These are phyloP conservation scores for Cheilosia scutellata DNA, from an alignment of 2,888 invertebrate genomes.

Conservation along the genomic window DNA sequence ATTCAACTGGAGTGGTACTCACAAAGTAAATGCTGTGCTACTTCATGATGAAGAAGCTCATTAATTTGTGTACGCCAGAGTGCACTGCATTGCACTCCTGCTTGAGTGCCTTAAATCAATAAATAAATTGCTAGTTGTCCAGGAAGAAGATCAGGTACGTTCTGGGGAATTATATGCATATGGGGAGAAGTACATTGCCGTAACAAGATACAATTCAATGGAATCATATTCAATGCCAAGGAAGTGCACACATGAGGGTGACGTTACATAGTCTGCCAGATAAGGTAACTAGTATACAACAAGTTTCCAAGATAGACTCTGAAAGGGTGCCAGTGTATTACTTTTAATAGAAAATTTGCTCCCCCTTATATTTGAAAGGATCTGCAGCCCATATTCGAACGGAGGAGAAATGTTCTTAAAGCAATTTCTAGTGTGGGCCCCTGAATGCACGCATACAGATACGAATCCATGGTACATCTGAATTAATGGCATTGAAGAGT, in stretches of 20 bases:
- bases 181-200: constrained; percentile 9
- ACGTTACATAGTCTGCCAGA: constrained; percentile 11
- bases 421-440: constrained; percentile 2
- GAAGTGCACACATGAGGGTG: constrained; percentile 20
- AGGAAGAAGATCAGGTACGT: constrained; percentile 22
- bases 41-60: constrained; percentile 53
- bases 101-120: constrained; percentile 67
- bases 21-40: constrained; percentile 62
- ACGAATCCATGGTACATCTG: not conserved
- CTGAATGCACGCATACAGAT: not conserved
- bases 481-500: constrained; percentile 18
- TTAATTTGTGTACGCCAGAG: constrained; percentile 54
- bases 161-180: constrained; percentile 27
- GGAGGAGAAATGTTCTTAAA: constrained; percentile 5
- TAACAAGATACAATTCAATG: constrained; percentile 17
- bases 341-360: not conserved
- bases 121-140: constrained; percentile 55
- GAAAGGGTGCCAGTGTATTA: not conserved
- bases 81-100: constrained; percentile 41
- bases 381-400: not conserved
- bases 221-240: constrained; percentile 47
- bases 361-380: not conserved
- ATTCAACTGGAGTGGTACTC: constrained; percentile 31
- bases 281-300: constrained; percentile 34
- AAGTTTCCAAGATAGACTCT: constrained; percentile 19